A percentile compares a stretch with the other conserved stretches of the same genome.
Conservation (phyloP, 2,888 invertebrate genomes). For the Stomorhina lunata region DNA sequence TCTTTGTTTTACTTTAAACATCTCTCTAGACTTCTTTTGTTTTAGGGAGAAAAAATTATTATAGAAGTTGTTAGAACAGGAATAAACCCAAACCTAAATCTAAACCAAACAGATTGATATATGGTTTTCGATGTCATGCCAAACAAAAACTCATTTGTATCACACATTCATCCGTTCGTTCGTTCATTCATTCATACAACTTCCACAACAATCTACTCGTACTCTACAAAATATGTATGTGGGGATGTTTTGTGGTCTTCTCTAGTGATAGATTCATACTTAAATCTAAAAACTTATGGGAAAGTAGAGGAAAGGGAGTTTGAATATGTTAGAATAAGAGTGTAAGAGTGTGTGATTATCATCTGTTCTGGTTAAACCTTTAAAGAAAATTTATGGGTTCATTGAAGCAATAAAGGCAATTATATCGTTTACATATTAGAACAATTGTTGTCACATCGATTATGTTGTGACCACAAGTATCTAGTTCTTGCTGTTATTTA, state of each 20-base stretch:
- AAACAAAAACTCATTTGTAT: conserved; percentile 63
- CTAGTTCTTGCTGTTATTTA: no score
- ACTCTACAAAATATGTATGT: conserved; percentile 42
- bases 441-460: conserved; percentile 62
- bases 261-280: background rate
- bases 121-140: conserved; percentile 61
- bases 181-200: background rate
- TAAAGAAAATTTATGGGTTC: conserved; percentile 68
- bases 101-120: conserved; percentile 65
- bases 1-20: conserved; percentile 59
- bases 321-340: no score
- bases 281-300: conserved; percentile 3
- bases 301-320: background rate
- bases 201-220: background rate
- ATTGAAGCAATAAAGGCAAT: conserved; percentile 63
- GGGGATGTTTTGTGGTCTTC: conserved; percentile 64
- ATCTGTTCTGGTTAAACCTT: conserved; percentile 64
- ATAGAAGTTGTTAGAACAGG: background rate
- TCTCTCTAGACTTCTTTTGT: conserved; percentile 1
- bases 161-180: background rate
- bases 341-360: conserved; percentile 59
- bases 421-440: conserved; percentile 61
- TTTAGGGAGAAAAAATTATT: background rate
- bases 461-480: no score
- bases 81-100: conserved; percentile 58